Evolutionary conservation across 2,113 vertebrate genomes (phyloP), one percentile per base, ranked within the genome.

Genomic region (Pollachius pollachius): DNA sequence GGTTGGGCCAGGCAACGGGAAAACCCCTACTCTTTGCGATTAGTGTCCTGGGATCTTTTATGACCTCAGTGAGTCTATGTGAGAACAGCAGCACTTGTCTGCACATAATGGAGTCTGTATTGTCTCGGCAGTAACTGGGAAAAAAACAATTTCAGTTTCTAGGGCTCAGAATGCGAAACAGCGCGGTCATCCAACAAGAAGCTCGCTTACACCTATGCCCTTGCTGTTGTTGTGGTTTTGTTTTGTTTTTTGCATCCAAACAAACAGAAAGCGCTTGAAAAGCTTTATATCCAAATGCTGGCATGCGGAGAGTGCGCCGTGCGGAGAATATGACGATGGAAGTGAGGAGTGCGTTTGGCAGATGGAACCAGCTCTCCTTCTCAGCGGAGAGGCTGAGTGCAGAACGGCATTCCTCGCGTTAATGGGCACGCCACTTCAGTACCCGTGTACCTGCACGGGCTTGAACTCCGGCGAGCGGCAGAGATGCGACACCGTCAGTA

Each of bases 241-340:
- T 13, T 48, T 27, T 27, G 27, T n/a, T 7, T 41, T 7, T 13
- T 13, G 41, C 41, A 48, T 72, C 30, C 67, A 12, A 62, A 61
- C 82, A 34, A 19, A 27, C 76, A 98, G 96, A 77, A 58, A 83
- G 67, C 86, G 81, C 64, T 92, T 95, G 41, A 71, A 73, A 76
- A 41, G 25, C 1, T 94, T 96, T 85, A 75, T 5, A 65, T 82
- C 83, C 21, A 94, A 91, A 71, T 98, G 96, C 74, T 97, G 94
- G 94, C 89, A 80, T 15, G 69, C 19, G 0, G 86, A 92, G 52
- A 86, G 86, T 6, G 78, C 70, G 62, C 72, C 64, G 1, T 94
- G 94, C 63, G 85, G 85, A 7, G 64, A 64, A 0, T 48, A 76
- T 15, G 83, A 76, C 64, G 66, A 87, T 78, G 58, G 54, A n/a